Base-by-base conservation (phyloP, 2,797 vertebrate species). In the Buceros bicornis region DNA sequence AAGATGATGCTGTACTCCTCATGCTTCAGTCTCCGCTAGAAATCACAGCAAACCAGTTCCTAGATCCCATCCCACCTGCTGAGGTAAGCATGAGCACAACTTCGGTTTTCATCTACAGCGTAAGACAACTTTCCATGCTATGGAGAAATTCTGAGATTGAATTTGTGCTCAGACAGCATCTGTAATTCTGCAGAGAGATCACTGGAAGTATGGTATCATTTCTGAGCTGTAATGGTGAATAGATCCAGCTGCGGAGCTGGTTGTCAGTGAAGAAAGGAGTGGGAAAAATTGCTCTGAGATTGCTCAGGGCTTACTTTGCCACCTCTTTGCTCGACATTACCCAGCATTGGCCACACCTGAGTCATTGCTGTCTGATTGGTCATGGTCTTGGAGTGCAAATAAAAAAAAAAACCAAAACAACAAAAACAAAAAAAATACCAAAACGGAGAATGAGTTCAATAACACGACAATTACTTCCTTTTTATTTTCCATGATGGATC, bases 41-140 rank as follows among this genome's bases (percentile, higher is more conserved):
- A 84, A 76, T 48, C 56, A 73, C 7, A 61, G 20, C 12, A 71
- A 84, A 79, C 3, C 14, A 25, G 11, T 25, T 87, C 19, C 16
- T 70, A 40, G 21, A 54, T 1, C 0, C 3, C 3, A 40, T 4
- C 2, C 3, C 6, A 0, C 22, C 26, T 64, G 60, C 48, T 85
- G 40, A 73, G 28, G 14, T 53, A 65, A 82, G 51, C 29, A 40
- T 3, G 11, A 69, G 5, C 35, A 69, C 10, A 58, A 56, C 18
- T 62, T 69, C 33, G 8, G 5, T 62, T 83, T 91, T 80, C 22
- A 56, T 24, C 19, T 65, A 61, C 5, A 37, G 13, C n/a, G 10
- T 35, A 69, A 91, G 21, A 54, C 8, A 84, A 57, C 10, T 61
- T 83, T 13, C 14, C 6, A 1, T 31, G 24, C 33, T 65, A n/a